Percentiles rank a stretch among this genome's conserved stretches.
These are phyloP conservation scores for Siniperca scherzeri DNA, from an alignment of 2,797 vertebrate genomes.

Conservation along the genomic window DNA sequence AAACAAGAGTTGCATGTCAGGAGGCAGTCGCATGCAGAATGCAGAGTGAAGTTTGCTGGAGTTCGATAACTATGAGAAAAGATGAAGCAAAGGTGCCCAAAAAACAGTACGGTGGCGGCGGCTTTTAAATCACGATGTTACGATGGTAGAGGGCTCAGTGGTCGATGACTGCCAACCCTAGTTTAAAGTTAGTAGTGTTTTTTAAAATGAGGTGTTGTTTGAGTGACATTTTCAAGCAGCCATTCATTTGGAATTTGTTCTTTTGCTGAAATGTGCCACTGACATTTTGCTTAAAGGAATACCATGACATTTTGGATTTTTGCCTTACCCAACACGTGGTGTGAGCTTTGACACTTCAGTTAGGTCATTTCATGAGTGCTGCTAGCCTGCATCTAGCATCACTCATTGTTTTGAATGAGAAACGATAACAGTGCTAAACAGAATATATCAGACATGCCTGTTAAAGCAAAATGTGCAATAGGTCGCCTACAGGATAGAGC, in stretches of 20 bases:
- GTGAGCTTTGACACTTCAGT: conserved; percentile 6
- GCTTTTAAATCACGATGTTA: too few relatives aligned
- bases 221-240: conserved; percentile 51
- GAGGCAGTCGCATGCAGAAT: background rate
- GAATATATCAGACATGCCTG: conserved; percentile 7
- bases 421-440: conserved; percentile 16
- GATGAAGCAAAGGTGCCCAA: background rate
- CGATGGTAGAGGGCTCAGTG: too few relatives aligned
- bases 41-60: background rate
- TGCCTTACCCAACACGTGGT: background rate
- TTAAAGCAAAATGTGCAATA: background rate
- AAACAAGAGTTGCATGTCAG: background rate
- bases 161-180: too few relatives aligned
- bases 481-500: conserved; percentile 1
- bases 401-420: conserved; percentile 25
- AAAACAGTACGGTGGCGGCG: background rate
- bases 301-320: conserved; percentile 44
- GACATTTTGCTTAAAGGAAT: conserved; percentile 41
- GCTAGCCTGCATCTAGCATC: conserved; percentile 29
- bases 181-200: conserved; percentile 1
- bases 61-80: background rate
- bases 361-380: background rate
- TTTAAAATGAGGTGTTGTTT: conserved; percentile 9
- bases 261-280: conserved; percentile 33
- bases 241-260: conserved; percentile 41